Base-by-base conservation (phyloP, 2,888 invertebrate genomes). In the Alloplasta piceator region DNA sequence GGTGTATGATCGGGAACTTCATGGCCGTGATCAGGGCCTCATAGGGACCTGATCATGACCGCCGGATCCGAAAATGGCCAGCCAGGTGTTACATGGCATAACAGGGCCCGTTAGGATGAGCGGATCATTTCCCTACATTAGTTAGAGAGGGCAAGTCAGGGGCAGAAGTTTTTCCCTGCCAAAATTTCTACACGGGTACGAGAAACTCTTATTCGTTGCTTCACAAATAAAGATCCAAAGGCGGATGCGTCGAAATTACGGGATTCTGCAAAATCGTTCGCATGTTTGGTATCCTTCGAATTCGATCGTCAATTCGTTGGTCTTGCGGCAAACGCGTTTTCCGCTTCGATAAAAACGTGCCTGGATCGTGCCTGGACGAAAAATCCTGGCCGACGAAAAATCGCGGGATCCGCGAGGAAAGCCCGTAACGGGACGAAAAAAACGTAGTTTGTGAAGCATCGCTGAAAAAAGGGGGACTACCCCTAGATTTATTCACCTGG, bases 231-330 rank as follows among this genome's bases (percentile, higher is more conserved):
- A 7, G 7, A 9, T 26, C 6, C n/a, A 4, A 14, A 70, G 55
- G 10, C 43, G 7, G n/a, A 38, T 61, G 0, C 38, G 14, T 55
- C 9, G 38, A 55, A 56, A 46, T 61, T 46, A 61, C 72, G 41
- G 52, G 61, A 76, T 46, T 55, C 63, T 9, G n/a, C 46, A 48
- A 68, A 52, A 68, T 48, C 48, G 46, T 39, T 1, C 50, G 46
- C 58, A 41, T 70, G 64, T 50, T 12, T 26, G 1, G 66, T n/a
- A 36, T 70, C 64, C 46, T 55, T 39, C 46, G 61, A 41, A 58
- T 58, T 70, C 75, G 60, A 52, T 75, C 79, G 58, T 80, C 71
- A 75, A 80, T 66, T 66, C 70, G 66, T 50, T 60, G 36, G 79
- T 46, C 60, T 75, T 60, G 55, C 52, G 64, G 70, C 79, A 52